Percentiles rank a stretch among this genome's conserved stretches.
Conservation (phyloP, 1,140 invertebrate species). For the Marisa cornuarietis region DNA sequence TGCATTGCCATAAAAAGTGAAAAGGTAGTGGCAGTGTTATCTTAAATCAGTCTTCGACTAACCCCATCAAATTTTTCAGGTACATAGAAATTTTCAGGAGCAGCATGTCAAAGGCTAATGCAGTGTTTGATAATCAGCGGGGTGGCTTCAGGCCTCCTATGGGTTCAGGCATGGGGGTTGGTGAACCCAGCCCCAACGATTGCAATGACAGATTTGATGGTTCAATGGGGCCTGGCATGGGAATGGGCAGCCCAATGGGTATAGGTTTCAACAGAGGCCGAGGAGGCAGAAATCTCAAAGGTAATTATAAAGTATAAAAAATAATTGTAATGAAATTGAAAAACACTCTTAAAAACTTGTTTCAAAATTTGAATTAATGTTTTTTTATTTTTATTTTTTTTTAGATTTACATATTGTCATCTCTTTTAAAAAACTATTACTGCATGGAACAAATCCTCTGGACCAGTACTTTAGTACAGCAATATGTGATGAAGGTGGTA, state of each 20-base stretch:
- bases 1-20: too few species aligned
- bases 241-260: conserved; percentile 24
- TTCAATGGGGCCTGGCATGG: conserved; percentile 18
- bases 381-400: too few species aligned
- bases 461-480: too few species aligned
- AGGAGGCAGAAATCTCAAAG: conserved; percentile 72
- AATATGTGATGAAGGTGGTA: too few species aligned
- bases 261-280: conserved; percentile 51
- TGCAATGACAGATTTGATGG: conserved; percentile 64
- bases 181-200: conserved; percentile 83
- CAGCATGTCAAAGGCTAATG: conserved; percentile 81
- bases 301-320: conserved; percentile 48
- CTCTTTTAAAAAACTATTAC: too few species aligned
- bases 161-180: conserved; percentile 62
- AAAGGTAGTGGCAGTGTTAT: neutral
- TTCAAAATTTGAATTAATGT: too few species aligned
- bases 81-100: conserved; percentile 96
- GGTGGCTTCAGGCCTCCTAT: conserved; percentile 48
- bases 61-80: conserved; percentile 67
- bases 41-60: neutral
- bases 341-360: too few species aligned
- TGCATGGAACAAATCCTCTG: too few species aligned
- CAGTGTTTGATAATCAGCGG: conserved; percentile 69
- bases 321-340: too few species aligned
- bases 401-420: too few species aligned